Conservation (phyloP, 1,140 invertebrate species). For the Ptiloglossa arizonensis region DNA sequence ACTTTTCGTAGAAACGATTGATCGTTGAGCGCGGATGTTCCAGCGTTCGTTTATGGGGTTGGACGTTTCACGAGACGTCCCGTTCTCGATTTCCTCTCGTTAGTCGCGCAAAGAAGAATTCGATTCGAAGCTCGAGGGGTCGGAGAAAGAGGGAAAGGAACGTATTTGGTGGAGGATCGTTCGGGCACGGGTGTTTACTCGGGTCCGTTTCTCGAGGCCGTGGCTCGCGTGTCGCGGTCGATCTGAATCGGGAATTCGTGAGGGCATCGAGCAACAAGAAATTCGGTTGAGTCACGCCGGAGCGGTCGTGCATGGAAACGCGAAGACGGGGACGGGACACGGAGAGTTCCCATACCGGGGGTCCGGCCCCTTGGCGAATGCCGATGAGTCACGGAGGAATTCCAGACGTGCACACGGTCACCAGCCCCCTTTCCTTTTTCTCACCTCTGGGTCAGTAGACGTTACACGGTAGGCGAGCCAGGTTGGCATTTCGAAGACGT, state of each 20-base stretch:
- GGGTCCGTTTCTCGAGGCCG: neutral
- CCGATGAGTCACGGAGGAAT: constrained; percentile 62
- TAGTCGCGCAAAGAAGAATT: no score
- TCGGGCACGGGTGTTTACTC: no score
- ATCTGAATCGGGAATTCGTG: constrained; percentile 20
- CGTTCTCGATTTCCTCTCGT: no score
- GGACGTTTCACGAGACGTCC: no score
- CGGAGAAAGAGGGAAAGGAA: no score
- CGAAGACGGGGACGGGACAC: constrained; percentile 30
- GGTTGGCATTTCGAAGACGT: neutral
- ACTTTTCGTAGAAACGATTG: no score
- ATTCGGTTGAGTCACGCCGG: constrained; percentile 55
- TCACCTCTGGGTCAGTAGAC: constrained; percentile 57
- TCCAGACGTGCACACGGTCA: constrained; percentile 43
- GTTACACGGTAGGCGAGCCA: neutral
- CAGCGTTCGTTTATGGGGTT: no score
- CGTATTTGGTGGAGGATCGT: no score
- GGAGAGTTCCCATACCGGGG: constrained; percentile 52
- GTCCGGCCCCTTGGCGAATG: constrained; percentile 48
- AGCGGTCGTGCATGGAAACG: constrained; percentile 46
- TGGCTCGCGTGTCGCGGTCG: constrained; percentile 1
- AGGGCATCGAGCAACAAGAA: constrained; percentile 6
- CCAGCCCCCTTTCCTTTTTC: constrained; percentile 24
- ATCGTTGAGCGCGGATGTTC: no score
- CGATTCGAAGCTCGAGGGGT: no score